Evolutionary conservation across 2,113 vertebrate genomes (phyloP).

Genomic region (Connochaetes taurinus): DNA sequence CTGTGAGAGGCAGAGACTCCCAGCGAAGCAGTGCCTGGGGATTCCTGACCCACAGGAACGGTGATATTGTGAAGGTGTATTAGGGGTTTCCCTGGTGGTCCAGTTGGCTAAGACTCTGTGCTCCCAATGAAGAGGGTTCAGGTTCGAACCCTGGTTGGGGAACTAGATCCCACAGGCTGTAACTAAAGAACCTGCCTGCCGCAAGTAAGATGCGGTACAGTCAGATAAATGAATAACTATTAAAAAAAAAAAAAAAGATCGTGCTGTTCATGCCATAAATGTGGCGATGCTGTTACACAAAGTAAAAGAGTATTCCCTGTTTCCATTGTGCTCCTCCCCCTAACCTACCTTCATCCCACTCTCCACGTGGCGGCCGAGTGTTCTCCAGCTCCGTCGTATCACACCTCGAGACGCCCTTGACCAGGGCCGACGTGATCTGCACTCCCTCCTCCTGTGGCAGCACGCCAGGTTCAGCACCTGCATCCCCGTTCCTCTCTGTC

Average conservation of each 20-base stretch:
- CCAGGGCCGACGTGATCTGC: accelerated
- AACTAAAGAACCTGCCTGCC: neutral
- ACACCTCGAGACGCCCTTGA: neutral
- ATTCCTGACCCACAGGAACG: neutral
- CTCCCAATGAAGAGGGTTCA: neutral
- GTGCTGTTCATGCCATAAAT: neutral
- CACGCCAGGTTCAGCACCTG: neutral
- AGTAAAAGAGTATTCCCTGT: neutral
- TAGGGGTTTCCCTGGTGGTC: neutral
- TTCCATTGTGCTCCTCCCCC: neutral
- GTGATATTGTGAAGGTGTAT: too few species aligned
- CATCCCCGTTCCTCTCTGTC: accelerated
- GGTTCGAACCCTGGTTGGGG: neutral
- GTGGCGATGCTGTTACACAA: neutral
- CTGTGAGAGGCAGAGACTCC: neutral
- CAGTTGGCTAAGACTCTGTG: neutral
- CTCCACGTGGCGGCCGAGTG: neutral
- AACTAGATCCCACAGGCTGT: neutral
- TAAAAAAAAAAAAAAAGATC: neutral
- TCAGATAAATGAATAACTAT: neutral
- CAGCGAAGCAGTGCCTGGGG: neutral
- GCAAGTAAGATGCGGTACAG: accelerated
- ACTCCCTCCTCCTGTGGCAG: neutral
- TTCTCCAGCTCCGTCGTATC: neutral
- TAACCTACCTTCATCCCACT: too few species aligned